A percentile compares a stretch with the other conserved stretches of the same genome.
These are phyloP conservation scores for Ondatra zibethicus DNA, from an alignment of 2,113 vertebrate genomes.

Conservation along the genomic window DNA sequence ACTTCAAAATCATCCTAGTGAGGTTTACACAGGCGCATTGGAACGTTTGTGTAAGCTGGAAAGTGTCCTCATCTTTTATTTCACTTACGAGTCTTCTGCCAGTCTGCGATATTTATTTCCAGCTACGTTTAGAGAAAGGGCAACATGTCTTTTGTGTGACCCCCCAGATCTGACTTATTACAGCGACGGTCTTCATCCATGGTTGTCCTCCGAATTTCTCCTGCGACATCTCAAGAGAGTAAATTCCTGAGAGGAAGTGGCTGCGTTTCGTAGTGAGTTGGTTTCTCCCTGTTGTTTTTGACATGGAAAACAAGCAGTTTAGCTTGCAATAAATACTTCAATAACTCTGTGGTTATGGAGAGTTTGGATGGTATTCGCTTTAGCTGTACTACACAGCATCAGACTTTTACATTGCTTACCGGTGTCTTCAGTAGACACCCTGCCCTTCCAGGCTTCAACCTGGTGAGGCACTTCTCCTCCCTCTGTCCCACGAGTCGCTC, in stretches of 20 bases:
- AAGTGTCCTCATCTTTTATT: neutral
- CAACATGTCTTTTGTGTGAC: neutral
- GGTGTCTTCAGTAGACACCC: neutral
- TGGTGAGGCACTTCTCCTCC: neutral
- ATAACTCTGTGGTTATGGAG: neutral
- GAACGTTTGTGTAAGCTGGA: neutral
- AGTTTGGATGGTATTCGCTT: neutral
- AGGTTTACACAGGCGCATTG: neutral
- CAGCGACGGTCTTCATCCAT: neutral
- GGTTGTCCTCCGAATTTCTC: neutral
- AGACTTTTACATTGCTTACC: neutral
- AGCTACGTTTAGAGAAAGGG: neutral
- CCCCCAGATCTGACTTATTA: neutral
- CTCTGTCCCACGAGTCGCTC: neutral
- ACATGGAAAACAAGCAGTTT: neutral
- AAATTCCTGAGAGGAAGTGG: neutral
- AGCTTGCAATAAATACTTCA: constrained; percentile 1
- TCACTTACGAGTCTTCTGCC: neutral
- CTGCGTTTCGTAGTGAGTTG: neutral
- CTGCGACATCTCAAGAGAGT: neutral
- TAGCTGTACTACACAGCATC: neutral
- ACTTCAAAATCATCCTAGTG: neutral
- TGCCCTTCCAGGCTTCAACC: neutral
- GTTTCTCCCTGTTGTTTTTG: neutral
- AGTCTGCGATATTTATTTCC: neutral